These are phyloP conservation scores for Oeneis ivallda DNA, from an alignment of 2,888 invertebrate species.

Conservation along the genomic window DNA sequence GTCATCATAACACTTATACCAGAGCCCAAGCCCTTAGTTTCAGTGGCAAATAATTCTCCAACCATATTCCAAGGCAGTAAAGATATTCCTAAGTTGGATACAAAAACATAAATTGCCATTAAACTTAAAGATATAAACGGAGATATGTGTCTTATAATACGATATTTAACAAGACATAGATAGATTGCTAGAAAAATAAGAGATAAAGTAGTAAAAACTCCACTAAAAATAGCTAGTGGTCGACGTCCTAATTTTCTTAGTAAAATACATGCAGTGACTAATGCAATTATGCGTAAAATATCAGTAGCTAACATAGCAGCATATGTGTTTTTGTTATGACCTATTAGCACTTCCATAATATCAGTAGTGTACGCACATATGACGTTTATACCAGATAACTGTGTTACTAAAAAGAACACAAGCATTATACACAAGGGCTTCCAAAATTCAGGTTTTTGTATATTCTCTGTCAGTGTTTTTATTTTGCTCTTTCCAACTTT, in stretches of 20 bases:
- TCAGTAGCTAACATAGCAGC: slow-evolving; percentile 85
- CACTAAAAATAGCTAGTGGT: slow-evolving; percentile 84
- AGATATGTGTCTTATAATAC: slow-evolving; percentile 53
- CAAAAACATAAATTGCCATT: slow-evolving; percentile 81
- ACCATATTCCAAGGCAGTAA: slow-evolving; percentile 89
- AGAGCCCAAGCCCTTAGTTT: slow-evolving; percentile 85
- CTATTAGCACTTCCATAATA: slow-evolving; percentile 83
- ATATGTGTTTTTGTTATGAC: slow-evolving; percentile 77
- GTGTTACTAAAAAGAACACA: slow-evolving; percentile 84
- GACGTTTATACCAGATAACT: slow-evolving; percentile 87
- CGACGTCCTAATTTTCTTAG: slow-evolving; percentile 83
- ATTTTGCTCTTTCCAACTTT: slow-evolving; percentile 59
- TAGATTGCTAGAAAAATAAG: slow-evolving; percentile 79
- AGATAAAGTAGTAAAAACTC: slow-evolving; percentile 81
- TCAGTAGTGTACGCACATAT: slow-evolving; percentile 86
- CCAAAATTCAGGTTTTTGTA: slow-evolving; percentile 80
- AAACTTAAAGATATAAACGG: slow-evolving; percentile 73
- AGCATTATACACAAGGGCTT: slow-evolving; percentile 84
- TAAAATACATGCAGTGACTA: slow-evolving; percentile 82
- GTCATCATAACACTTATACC: slow-evolving; percentile 85
- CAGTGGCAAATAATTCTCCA: slow-evolving; percentile 86
- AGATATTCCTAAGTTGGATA: slow-evolving; percentile 82
- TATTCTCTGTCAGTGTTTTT: slow-evolving; percentile 61
- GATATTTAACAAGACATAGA: slow-evolving; percentile 62
- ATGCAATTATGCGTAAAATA: slow-evolving; percentile 81